These are phyloP conservation scores for Eulimnadia texana DNA, from an alignment of 1,140 invertebrate genomes.

Conservation along the genomic window DNA sequence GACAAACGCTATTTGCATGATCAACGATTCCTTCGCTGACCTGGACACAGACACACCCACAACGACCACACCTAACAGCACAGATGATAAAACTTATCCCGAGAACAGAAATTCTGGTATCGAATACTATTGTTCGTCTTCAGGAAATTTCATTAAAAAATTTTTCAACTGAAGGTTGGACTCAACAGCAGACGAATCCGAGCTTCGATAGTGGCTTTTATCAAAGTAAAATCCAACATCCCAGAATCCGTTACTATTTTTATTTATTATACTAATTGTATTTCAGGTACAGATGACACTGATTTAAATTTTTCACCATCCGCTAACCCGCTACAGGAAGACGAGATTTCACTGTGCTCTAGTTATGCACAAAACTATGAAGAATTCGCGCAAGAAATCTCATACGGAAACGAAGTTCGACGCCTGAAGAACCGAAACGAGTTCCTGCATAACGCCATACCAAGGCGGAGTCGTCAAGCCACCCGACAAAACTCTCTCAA, in stretches of 20 bases:
- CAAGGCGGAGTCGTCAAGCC: neutral
- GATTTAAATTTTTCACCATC: neutral
- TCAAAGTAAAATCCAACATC: too few relatives aligned
- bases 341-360: neutral
- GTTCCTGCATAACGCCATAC: neutral
- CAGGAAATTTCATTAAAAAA: neutral
- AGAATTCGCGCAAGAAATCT: slow-evolving; percentile 29
- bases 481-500: too few relatives aligned
- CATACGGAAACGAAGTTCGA: slow-evolving; percentile 45
- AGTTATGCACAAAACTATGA: slow-evolving; percentile 2
- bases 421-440: slow-evolving; percentile 65
- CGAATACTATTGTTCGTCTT: neutral
- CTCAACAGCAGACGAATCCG: neutral
- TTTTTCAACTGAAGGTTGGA: neutral
- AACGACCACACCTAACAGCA: neutral
- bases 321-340: slow-evolving; percentile 22
- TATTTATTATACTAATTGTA: neutral
- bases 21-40: slow-evolving; percentile 22
- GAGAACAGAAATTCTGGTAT: neutral
- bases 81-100: slow-evolving; percentile 3
- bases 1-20: slow-evolving; percentile 21
- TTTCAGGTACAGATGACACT: neutral
- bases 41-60: neutral
- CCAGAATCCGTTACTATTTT: neutral
- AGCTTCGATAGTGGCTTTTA: neutral